A percentile compares a stretch with the other conserved stretches of the same genome.
Conservation (phyloP, 1,140 invertebrate genomes). For the Bombus superbus region DNA sequence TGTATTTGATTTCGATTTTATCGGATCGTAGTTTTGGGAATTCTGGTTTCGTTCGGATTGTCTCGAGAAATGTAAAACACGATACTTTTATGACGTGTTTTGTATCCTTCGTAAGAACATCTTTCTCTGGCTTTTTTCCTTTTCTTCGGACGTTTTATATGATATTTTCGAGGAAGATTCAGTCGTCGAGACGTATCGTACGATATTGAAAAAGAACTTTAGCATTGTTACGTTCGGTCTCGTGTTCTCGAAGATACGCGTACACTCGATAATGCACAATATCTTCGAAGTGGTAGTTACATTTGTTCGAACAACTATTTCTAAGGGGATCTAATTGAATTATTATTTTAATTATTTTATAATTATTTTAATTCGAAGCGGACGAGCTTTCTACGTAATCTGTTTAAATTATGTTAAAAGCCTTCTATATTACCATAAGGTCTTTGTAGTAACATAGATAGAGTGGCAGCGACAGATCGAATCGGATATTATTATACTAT, state of each 20-base stretch:
- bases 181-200: background rate
- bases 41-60: no score
- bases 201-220: no score
- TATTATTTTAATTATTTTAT: no score
- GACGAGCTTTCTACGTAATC: background rate
- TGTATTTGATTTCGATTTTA: no score
- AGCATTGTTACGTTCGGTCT: background rate
- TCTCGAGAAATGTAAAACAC: no score
- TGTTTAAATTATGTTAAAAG: slow-evolving; percentile 18
- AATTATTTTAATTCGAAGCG: background rate
- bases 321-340: background rate
- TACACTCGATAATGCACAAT: background rate
- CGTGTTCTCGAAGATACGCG: background rate
- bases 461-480: background rate
- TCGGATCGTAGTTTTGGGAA: no score
- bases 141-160: no score
- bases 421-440: background rate
- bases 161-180: no score
- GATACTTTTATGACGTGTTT: no score
- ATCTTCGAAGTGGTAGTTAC: background rate
- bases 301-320: background rate
- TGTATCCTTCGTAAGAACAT: no score
- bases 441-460: background rate
- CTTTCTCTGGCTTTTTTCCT: no score
- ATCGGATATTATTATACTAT: background rate